Percentiles rank a stretch among this genome's conserved stretches.
phyloP scores from a whole-genome alignment of 2,888 invertebrate genomes.

The Aethes cnicana region DNA sequence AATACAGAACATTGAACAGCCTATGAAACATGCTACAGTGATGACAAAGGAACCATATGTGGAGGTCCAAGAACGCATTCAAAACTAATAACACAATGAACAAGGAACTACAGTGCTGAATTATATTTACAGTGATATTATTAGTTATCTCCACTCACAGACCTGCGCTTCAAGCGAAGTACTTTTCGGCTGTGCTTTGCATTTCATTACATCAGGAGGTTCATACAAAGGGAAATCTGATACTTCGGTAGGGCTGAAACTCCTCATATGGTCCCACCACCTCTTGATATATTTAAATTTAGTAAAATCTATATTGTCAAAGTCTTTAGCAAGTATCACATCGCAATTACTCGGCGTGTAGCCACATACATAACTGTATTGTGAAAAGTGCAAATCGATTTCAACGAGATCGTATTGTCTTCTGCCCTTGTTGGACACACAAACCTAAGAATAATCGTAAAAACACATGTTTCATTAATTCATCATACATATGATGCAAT shows the following conservation, averaged over 20 bases:
- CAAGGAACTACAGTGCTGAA: conserved; percentile 32
- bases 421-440: conserved; percentile 32
- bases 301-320: conserved; percentile 57
- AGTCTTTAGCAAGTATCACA: conserved; percentile 58
- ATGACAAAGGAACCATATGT: conserved; percentile 69
- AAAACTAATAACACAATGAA: conserved; percentile 15
- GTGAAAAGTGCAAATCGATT: conserved; percentile 71
- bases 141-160: conserved; percentile 42
- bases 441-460: conserved; percentile 56
- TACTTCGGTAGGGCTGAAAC: conserved; percentile 79
- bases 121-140: conserved; percentile 20
- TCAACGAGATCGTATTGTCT: conserved; percentile 51
- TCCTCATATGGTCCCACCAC: conserved; percentile 84
- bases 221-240: conserved; percentile 59
- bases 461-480: conserved; percentile 7
- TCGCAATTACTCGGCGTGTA: conserved; percentile 80
- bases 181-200: conserved; percentile 45
- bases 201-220: conserved; percentile 48
- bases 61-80: conserved; percentile 49
- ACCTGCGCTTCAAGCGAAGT: conserved; percentile 59
- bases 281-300: conserved; percentile 77
- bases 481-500: conserved; percentile 5
- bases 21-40: conserved; percentile 35
- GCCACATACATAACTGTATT: conserved; percentile 82
- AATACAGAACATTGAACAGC: conserved; percentile 18